Base-by-base conservation (phyloP, 2,797 vertebrate genomes). In the Threskiornis aethiopicus region DNA sequence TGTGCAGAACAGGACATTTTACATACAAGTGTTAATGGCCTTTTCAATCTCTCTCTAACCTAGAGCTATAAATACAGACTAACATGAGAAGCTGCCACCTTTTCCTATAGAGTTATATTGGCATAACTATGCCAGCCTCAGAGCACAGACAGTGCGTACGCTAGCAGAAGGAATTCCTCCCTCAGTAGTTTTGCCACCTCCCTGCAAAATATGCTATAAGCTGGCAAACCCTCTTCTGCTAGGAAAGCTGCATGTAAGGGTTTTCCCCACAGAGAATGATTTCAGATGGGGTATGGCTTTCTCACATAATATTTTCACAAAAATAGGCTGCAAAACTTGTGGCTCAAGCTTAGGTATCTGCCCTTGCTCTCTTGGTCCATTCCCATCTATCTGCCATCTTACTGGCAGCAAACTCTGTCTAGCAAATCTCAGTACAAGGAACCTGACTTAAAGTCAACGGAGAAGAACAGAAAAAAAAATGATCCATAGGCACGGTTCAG, bases 11-110 rank as follows among this genome's bases (percentile, higher is more conserved):
- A 55, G 54, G 84, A 49, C 41, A 42, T 79, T 89, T 93, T 72
- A 47, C 19, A 26, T 46, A 26, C 2, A 81, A 89, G 73, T 87
- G 91, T 87, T 96, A 93, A 70, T 70, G 66, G 58, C 70, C 77
- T 96, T 96, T 96, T 94, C 85, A 80, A 72, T 90, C 55, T 95
- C 10, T 58, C 10, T 72, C 44, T 95, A 87, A 91, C 88, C 87
- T 73, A 83, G 18, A 89, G 52, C 62, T 96, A 94, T 92, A 96
- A 94, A 96, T 88, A 87, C 25, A 90, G 52, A 58, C 28, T 77
- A 76, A 84, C 1, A 13, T 82, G 70, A 95, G 88, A 93, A 84
- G 15, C 55, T 95, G 69, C 55, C 57, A 64, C 20, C 21, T 91
- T 93, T 81, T 92, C 69, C 41, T 80, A 22, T 35, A 33, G 42